Evolutionary conservation across 30 jellyfish, hydroid and myxozoan species (phyloP), one percentile per base, ranked within the genome.

Genomic region (Aurelia aurita): DNA sequence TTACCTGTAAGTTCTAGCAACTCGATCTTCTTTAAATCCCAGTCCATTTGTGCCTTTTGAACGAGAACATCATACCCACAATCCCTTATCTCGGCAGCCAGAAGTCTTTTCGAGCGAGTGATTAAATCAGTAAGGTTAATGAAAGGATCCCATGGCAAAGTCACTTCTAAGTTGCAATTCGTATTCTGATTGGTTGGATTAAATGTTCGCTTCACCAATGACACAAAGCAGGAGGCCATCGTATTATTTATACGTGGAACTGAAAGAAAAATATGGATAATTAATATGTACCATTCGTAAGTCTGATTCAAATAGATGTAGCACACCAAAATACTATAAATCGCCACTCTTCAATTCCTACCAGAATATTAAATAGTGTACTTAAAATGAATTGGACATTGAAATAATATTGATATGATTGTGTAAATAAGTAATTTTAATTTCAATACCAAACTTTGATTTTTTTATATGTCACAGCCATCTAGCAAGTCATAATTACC

Each of bases 111-210:
- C 18, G 91, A 46, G 25, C 22, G n/a, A 22, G 67, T 16, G 5
- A 81, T 35, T 28, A 28, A 68, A 27, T 81, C 43, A 14, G 66
- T 12, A 35, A 18, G 35, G 16, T 19, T 12, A 46, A 26, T 3
- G 15, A 81, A 54, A 13, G 91, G 91, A 58, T 81, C 85, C 91
- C 91, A 81, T 16, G 85, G 84, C 11, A 81, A 31, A 16, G 59
- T 22, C 10, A 81, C 91, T 31, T 81, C 91, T 9, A 59, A 49
- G 20, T 68, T 53, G 69, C 91, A 81, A 19, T 69, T 22, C 47
- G 43, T 67, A 69, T 27, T 68, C 29, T 59, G 69, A 22, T 39
- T 59, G 53, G 44, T 16, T 54, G 71, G 72, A 12, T 55, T 58
- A 21, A 26, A 46, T 23, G 23, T 6, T 51, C 63, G 22, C 58